These are phyloP conservation scores for Tubulanus polymorphus DNA, from an alignment of 2,888 invertebrate genomes.

Conservation along the genomic window DNA sequence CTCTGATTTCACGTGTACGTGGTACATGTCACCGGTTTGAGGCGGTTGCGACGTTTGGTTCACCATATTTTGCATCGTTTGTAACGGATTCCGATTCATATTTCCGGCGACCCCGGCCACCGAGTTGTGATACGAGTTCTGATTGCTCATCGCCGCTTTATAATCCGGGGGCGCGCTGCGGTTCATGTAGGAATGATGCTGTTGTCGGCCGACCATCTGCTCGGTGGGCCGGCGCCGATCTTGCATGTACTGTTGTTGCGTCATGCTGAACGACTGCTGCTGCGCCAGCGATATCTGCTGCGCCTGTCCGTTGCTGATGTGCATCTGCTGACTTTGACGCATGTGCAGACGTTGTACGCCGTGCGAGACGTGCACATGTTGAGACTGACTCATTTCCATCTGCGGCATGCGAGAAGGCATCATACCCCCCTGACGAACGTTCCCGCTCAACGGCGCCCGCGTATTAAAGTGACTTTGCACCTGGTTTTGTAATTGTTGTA, in stretches of 20 bases:
- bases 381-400: constrained; percentile 80
- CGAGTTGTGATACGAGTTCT: no score
- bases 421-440: background rate
- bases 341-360: constrained; percentile 39
- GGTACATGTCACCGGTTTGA: background rate
- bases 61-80: constrained; percentile 53
- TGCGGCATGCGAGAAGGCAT: constrained; percentile 69
- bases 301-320: constrained; percentile 65
- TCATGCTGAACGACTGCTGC: constrained; percentile 33
- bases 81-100: constrained; percentile 39
- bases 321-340: constrained; percentile 43
- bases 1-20: background rate
- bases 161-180: constrained; percentile 74
- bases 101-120: constrained; percentile 6
- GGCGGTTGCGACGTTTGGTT: constrained; percentile 56
- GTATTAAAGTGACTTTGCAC: constrained; percentile 65
- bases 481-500: constrained; percentile 47
- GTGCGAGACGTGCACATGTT: constrained; percentile 58
- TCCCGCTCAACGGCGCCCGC: no score
- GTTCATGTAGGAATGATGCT: constrained; percentile 14
- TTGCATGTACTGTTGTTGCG: constrained; percentile 26
- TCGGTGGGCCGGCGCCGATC: no score
- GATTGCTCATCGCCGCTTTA: constrained; percentile 55
- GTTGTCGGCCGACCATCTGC: background rate
- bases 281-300: constrained; percentile 39